Evolutionary conservation across 2,797 vertebrate genomes (phyloP).

Genomic region (Myiothlypis chrysogaster): DNA sequence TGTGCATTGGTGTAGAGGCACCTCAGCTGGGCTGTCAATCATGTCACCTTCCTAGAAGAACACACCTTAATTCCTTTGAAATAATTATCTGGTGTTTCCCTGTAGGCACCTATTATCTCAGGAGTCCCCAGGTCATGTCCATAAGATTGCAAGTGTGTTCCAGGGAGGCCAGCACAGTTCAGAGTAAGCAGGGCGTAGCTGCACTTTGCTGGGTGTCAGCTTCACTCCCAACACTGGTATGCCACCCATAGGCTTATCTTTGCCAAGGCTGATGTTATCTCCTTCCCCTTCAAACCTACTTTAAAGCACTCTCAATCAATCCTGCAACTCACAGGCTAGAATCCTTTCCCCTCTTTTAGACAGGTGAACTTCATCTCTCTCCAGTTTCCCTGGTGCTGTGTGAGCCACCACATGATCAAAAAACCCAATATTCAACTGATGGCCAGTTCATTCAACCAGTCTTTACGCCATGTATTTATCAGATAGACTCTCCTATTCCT

Average conservation of each 20-base stretch:
- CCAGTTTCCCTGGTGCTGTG: not conserved
- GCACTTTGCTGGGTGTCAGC: not conserved
- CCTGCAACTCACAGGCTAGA: not conserved
- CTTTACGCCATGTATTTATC: not conserved
- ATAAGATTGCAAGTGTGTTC: not conserved
- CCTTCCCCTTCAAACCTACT: not conserved
- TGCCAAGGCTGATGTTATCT: not conserved
- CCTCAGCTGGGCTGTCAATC: not conserved
- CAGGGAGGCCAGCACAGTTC: not conserved
- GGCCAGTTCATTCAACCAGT: not conserved
- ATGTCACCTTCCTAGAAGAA: not conserved
- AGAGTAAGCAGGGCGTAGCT: not conserved
- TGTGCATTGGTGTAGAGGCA: not conserved
- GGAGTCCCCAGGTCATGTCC: not conserved
- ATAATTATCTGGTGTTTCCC: not conserved
- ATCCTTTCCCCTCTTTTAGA: not conserved
- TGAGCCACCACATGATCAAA: not conserved
- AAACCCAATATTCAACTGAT: not conserved
- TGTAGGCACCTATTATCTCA: not conserved
- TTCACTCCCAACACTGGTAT: not conserved
- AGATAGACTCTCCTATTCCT: not conserved
- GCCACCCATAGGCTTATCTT: not conserved
- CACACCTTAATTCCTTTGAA: not conserved
- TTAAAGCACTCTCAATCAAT: not conserved
- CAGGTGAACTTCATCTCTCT: not conserved